A percentile compares a stretch with the other conserved stretches of the same genome.
These are phyloP conservation scores for Chrysogorgia sp. DNA, from an alignment of 92 coral and sea anemone genomes.

Conservation along the genomic window DNA sequence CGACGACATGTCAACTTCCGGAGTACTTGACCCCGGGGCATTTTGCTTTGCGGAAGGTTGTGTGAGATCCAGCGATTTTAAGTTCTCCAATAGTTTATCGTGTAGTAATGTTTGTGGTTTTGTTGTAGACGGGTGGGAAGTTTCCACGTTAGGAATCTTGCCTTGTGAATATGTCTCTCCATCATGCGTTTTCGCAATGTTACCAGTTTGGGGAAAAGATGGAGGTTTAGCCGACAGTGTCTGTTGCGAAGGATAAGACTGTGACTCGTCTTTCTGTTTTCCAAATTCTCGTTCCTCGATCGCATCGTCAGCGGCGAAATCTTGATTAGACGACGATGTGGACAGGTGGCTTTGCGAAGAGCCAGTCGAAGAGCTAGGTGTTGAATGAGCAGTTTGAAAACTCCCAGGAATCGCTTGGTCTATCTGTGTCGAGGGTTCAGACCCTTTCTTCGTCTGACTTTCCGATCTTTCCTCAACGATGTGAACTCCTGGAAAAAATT, in stretches of 20 bases:
- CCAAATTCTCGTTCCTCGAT: too few relatives aligned
- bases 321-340: not conserved
- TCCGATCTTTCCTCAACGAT: not conserved
- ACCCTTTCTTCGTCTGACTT: not conserved
- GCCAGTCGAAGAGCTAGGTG: slow-evolving; percentile 1
- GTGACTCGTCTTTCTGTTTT: not conserved
- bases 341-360: not conserved
- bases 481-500: not conserved
- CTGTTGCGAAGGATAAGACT: not conserved
- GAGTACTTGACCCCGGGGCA: not conserved
- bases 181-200: not conserved
- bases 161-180: not conserved
- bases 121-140: not conserved
- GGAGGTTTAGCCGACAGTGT: not conserved
- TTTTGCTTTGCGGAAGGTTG: slow-evolving; percentile 16
- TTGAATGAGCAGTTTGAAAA: slow-evolving; percentile 14
- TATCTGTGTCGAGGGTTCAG: too few relatives aligned
- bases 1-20: slow-evolving; percentile 2
- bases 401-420: not conserved
- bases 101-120: slow-evolving; percentile 1
- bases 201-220: not conserved
- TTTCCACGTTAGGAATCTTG: not conserved
- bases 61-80: slow-evolving; percentile 27
- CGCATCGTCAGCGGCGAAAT: not conserved
- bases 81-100: slow-evolving; percentile 24